phyloP scores from a whole-genome alignment of 23 tunicate species.

The Ascidia mentula region DNA sequence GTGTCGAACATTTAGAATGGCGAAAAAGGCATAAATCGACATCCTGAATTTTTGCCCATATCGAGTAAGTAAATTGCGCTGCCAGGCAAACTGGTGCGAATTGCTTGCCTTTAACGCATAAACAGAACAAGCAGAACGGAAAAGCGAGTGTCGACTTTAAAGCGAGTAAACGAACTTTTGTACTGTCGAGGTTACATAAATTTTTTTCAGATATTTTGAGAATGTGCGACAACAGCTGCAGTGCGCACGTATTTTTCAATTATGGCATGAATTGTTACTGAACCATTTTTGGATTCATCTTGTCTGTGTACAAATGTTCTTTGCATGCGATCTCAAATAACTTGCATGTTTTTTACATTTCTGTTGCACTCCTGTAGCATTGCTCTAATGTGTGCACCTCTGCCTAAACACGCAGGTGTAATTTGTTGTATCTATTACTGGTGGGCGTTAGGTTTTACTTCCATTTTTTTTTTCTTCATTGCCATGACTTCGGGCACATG shows the following conservation, averaged over 20 bases:
- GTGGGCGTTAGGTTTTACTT: background rate
- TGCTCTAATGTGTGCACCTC: background rate
- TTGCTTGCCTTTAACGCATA: background rate
- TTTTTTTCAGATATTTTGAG: conserved; percentile 1
- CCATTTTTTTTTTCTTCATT: conserved; percentile 13
- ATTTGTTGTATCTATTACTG: background rate
- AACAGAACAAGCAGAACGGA: background rate
- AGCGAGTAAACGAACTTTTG: conserved; percentile 10
- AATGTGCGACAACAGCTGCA: background rate
- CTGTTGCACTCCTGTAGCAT: background rate
- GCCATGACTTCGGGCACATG: conserved; percentile 20
- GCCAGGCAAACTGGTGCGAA: no score
- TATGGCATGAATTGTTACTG: conserved; percentile 1
- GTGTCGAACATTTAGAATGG: no score
- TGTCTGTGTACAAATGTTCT: conserved; percentile 8
- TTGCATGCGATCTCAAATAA: conserved; percentile 4
- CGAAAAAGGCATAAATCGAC: no score
- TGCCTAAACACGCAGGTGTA: background rate
- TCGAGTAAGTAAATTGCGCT: no score
- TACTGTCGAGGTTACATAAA: background rate
- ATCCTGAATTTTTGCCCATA: no score
- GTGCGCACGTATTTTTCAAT: conserved; percentile 17
- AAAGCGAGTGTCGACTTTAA: background rate
- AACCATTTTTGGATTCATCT: conserved; percentile 8
- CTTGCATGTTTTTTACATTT: conserved; percentile 11